Percentiles rank a stretch among this genome's conserved stretches.
phyloP scores from a whole-genome alignment of 2,888 invertebrate species.

The Troilus luridus region DNA sequence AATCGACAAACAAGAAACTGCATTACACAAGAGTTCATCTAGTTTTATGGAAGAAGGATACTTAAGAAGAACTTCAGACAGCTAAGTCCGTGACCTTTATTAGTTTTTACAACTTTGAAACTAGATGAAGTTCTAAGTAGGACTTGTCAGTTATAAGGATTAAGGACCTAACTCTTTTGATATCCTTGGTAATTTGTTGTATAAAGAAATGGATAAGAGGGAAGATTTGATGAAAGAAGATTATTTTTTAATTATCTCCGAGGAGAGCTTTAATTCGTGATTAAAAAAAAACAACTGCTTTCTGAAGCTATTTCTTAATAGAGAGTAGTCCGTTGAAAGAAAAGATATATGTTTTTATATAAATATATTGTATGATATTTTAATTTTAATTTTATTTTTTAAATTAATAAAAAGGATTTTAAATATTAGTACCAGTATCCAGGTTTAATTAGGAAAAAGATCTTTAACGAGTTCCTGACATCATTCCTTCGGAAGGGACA shows the following conservation, averaged over 20 bases:
- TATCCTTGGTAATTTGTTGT: not conserved
- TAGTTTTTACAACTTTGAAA: not conserved
- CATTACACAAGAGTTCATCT: not conserved
- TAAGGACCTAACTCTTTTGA: not conserved
- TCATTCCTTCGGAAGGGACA: too few relatives aligned
- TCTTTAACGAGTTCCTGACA: too few relatives aligned
- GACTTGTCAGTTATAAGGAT: not conserved
- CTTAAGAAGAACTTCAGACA: not conserved
- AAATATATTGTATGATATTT: too few relatives aligned
- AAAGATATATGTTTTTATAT: too few relatives aligned
- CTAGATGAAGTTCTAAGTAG: not conserved
- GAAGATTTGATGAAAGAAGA: not conserved
- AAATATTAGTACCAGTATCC: too few relatives aligned
- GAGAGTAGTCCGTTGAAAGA: too few relatives aligned
- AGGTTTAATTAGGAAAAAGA: too few relatives aligned
- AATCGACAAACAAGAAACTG: not conserved
- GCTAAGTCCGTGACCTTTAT: not conserved
- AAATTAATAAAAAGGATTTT: too few relatives aligned
- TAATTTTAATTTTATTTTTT: too few relatives aligned
- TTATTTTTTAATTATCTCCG: not conserved
- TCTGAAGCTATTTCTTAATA: too few relatives aligned
- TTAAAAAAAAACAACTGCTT: too few relatives aligned
- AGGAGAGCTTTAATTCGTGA: too few relatives aligned
- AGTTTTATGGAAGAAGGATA: not conserved
- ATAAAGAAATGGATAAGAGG: not conserved